Percentiles rank a stretch among this genome's conserved stretches.
These are phyloP conservation scores for Heterohyrax brucei DNA, from an alignment of 2,797 vertebrate genomes.

Conservation along the genomic window DNA sequence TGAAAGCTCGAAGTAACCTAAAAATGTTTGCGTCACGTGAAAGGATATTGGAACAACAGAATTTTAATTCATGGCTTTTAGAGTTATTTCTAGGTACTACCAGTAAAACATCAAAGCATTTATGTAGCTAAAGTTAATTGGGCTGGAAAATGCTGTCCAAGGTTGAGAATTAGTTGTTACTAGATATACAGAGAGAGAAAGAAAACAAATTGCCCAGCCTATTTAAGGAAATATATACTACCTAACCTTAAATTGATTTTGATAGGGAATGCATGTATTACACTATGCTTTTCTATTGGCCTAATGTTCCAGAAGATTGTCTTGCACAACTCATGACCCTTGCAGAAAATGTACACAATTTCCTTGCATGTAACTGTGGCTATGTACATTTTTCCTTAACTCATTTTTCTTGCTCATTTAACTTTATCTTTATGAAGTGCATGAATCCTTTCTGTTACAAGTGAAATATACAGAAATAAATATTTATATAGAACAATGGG, in stretches of 20 bases:
- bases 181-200: not conserved
- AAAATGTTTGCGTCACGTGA: slow-evolving; percentile 60
- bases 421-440: slow-evolving; percentile 22
- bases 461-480: not conserved
- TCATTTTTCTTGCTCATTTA: slow-evolving; percentile 40
- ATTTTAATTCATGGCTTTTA: slow-evolving; percentile 73
- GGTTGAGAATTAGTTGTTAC: not conserved
- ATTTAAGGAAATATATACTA: slow-evolving; percentile 1
- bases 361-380: not conserved
- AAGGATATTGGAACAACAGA: not conserved
- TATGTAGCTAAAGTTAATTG: slow-evolving; percentile 4
- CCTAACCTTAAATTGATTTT: slow-evolving; percentile 58
- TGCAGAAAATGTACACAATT: not conserved
- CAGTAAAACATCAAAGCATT: slow-evolving; percentile 54
- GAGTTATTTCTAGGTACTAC: slow-evolving; percentile 60
- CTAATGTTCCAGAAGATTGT: not conserved
- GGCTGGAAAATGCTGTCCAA: not conserved
- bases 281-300: not conserved
- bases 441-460: not conserved
- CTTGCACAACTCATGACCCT: not conserved
- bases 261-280: not conserved
- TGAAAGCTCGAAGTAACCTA: slow-evolving; percentile 47
- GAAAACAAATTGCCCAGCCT: slow-evolving; percentile 42
- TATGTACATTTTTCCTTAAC: slow-evolving; percentile 13
- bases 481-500: not conserved